Base-by-base conservation (phyloP, 2,888 invertebrate genomes). In the Diarsia dahlii region DNA sequence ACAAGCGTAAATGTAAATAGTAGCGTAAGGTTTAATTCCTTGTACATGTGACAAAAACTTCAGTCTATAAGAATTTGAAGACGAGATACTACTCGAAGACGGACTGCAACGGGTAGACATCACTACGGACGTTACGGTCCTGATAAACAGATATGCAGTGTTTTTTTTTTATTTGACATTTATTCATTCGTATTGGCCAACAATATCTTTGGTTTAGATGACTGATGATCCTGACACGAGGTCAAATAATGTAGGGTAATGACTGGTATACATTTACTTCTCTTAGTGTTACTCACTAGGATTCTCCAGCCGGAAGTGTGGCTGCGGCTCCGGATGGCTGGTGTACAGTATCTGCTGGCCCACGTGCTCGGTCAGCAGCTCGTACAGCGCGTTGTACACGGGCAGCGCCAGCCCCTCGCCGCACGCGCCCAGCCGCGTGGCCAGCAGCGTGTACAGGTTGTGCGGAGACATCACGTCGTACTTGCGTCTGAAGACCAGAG, bases 401-500 rank as follows among this genome's bases (percentile, higher is more conserved):
- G 99, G 98, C 95, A 99, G 97, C 70, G 99, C 98, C 74, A 99
- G 97, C 15, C 98, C 98, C 92, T 98, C 99, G 91, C 99, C 98
- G 81, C 92, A 78, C 74, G 94, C 94, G 80, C 93, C 93, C 89
- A 99, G 97, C 85, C 99, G 97, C 92, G 99, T 99, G 54, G 99
- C 99, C 89, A 99, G 97, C 90, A 99, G 96, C 46, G 99, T 99
- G 97, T 99, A 99, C 92, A 99, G 97, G 97, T 99, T 99, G 96
- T 99, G 99, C 2, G 99, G 99, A 86, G 99, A 99, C 99, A 99
- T 99, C 73, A 99, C 99, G 96, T 99, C 99, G 96, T 99, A 99
- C 96, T 99, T 99, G 90, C 99, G 97, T 96, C 99, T 99, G 96
- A 6, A 52, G 10, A 56, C 3, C 54, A 79, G 28, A 56, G 50